phyloP scores from a whole-genome alignment of 2,797 vertebrate genomes.

The Chaenodraco wilsoni region DNA sequence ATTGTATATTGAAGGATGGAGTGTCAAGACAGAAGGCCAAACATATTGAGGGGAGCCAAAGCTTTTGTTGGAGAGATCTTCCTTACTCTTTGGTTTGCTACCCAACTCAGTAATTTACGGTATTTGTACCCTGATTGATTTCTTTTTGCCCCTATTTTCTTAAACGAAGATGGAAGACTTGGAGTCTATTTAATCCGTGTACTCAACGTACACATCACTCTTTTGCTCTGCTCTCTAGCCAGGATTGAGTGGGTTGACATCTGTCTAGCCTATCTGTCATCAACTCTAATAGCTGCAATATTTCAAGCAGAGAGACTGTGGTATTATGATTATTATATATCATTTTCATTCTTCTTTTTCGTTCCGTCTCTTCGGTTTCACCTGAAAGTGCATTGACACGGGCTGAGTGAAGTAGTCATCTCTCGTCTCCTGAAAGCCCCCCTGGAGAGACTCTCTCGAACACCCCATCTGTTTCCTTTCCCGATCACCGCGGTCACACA shows the following conservation, averaged over 20 bases:
- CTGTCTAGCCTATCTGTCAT: constrained; percentile 48
- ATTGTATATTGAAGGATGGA: constrained; percentile 1
- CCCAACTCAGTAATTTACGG: constrained; percentile 42
- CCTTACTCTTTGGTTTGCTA: constrained; percentile 41
- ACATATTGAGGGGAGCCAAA: constrained; percentile 11
- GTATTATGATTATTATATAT: constrained; percentile 67
- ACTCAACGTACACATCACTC: constrained; percentile 54
- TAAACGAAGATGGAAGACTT: constrained; percentile 66
- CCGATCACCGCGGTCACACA: constrained; percentile 38
- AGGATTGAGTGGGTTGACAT: constrained; percentile 58
- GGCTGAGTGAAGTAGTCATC: constrained; percentile 46
- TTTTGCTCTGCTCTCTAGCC: constrained; percentile 40
- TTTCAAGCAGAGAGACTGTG: constrained; percentile 55
- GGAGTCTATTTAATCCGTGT: constrained; percentile 62
- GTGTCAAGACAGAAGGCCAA: constrained; percentile 12
- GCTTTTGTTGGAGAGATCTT: constrained; percentile 32
- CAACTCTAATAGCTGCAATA: constrained; percentile 54
- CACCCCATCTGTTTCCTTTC: constrained; percentile 38
- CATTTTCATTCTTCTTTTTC: constrained; percentile 59
- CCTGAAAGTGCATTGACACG: constrained; percentile 46
- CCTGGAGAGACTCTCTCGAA: constrained; percentile 27
- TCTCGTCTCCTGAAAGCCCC: constrained; percentile 34
- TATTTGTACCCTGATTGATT: constrained; percentile 50
- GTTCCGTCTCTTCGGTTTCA: constrained; percentile 62
- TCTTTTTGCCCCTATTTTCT: constrained; percentile 29